Conservation (phyloP, 2,888 invertebrate species). For the Leucania comma region DNA sequence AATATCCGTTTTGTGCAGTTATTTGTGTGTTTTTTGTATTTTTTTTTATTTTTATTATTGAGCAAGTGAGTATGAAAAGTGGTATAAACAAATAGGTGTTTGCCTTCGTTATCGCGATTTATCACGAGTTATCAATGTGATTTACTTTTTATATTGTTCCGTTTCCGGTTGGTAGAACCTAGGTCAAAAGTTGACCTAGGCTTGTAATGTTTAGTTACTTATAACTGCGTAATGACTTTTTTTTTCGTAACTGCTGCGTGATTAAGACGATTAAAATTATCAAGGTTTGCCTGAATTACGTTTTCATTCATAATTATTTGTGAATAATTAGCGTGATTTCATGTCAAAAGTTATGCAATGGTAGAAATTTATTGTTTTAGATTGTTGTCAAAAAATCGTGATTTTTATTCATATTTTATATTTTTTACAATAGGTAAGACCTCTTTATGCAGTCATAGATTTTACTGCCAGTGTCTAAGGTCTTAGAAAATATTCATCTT, state of each 20-base stretch:
- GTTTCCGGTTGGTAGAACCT: constrained; percentile 54
- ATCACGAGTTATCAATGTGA: constrained; percentile 62
- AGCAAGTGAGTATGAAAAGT: constrained; percentile 47
- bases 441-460: background rate
- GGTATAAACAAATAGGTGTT: constrained; percentile 59
- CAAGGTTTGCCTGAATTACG: constrained; percentile 32
- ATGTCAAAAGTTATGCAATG: constrained; percentile 19
- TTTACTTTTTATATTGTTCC: constrained; percentile 62
- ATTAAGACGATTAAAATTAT: constrained; percentile 26
- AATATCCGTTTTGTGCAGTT: constrained; percentile 56
- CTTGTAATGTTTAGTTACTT: constrained; percentile 33
- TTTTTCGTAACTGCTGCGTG: constrained; percentile 28
- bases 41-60: constrained; percentile 20
- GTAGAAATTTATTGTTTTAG: background rate
- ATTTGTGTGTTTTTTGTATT: constrained; percentile 23
- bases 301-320: constrained; percentile 47
- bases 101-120: constrained; percentile 55
- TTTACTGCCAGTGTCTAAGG: background rate
- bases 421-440: too few species aligned
- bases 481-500: background rate
- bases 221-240: constrained; percentile 12
- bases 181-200: constrained; percentile 65
- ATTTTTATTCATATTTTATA: background rate
- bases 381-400: background rate
- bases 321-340: constrained; percentile 28